Conservation (phyloP, 2,888 invertebrate genomes). For the Tuta absoluta region DNA sequence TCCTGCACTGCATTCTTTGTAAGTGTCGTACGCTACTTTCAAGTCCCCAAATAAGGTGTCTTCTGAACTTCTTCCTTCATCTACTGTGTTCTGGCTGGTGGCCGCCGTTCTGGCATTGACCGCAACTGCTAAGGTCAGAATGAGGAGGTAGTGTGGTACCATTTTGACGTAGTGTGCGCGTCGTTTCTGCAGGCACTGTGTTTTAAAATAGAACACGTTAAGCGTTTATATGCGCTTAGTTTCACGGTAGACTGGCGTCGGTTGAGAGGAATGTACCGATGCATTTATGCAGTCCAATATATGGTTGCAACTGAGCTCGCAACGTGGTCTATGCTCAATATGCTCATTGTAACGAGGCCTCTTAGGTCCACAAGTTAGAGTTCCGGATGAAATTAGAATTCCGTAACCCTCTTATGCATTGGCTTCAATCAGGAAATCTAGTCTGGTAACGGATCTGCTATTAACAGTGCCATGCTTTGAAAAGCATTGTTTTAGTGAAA, state of each 20-base stretch:
- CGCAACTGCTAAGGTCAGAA: conserved; percentile 78
- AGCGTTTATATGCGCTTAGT: conserved; percentile 77
- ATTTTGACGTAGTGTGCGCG: conserved; percentile 72
- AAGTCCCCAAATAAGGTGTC: conserved; percentile 83
- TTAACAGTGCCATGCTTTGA: not conserved
- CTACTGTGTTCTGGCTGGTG: conserved; percentile 71
- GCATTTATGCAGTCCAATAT: conserved; percentile 60
- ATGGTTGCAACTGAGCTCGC: conserved; percentile 17
- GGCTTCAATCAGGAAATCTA: conserved; percentile 7
- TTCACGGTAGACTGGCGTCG: conserved; percentile 73
- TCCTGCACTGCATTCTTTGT: conserved; percentile 88
- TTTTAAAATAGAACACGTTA: conserved; percentile 65
- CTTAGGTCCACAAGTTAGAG: conserved; percentile 1
- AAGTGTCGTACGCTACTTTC: conserved; percentile 88
- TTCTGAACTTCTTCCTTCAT: conserved; percentile 69
- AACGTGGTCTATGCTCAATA: not conserved
- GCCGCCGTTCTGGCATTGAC: conserved; percentile 77
- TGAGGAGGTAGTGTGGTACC: conserved; percentile 81
- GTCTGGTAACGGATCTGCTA: not conserved
- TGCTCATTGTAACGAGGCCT: conserved; percentile 7
- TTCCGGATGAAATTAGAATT: conserved; percentile 14
- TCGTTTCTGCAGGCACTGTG: conserved; percentile 71
- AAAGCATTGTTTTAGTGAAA: not conserved
- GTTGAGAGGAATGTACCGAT: conserved; percentile 75
- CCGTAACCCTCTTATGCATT: conserved; percentile 18